Base-by-base conservation (phyloP, 2,888 invertebrate genomes). In the Tromatobia lineatoria region DNA sequence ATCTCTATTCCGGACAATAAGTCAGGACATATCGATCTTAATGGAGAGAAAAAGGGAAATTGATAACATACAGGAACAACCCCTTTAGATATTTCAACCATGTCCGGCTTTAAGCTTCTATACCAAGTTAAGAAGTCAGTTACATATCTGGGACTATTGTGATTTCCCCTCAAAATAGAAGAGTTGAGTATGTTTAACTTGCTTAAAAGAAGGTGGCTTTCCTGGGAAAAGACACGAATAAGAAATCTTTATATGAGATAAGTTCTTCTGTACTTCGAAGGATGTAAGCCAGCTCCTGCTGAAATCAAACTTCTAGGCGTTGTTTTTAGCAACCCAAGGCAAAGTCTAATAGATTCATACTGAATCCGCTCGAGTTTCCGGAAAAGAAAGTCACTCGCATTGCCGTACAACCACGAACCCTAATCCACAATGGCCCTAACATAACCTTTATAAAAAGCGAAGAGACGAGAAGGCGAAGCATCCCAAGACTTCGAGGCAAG, bases 401-500 rank as follows among this genome's bases (percentile, higher is more conserved):
- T 64, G 3, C 64, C 64, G 11, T 64, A 64, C 38, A 38, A 4
- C 64, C 64, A 64, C 0, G 20, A 64, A 0, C 64, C 64, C 64
- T 38, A 64, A 2, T 61, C 61, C 18, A 61, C 15, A n/a, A n/a
- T n/a, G n/a, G n/a, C n/a, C n/a, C n/a, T n/a, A n/a, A n/a, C n/a
- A n/a, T n/a, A n/a, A n/a, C 59, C 59, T 59, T 29, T 59, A 29
- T 29, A 59, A 29, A 59, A 25, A 6, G n/a, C 38, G 8, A 38
- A 38, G 4, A 64, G 18, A 8, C 64, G 15, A 3, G 34, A 18
- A 8, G 38, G 64, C 1, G 64, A 64, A 34, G 38, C 64, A 2
- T 18, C 64, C 64, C 18, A 64, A 6, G 64, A 64, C n/a, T 38
- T 34, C 1, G 38, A 4, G 8, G 64, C 34, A 38, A 64, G 64